Conservation (phyloP, 2,113 vertebrate genomes). For the Dolichotis patagonum region DNA sequence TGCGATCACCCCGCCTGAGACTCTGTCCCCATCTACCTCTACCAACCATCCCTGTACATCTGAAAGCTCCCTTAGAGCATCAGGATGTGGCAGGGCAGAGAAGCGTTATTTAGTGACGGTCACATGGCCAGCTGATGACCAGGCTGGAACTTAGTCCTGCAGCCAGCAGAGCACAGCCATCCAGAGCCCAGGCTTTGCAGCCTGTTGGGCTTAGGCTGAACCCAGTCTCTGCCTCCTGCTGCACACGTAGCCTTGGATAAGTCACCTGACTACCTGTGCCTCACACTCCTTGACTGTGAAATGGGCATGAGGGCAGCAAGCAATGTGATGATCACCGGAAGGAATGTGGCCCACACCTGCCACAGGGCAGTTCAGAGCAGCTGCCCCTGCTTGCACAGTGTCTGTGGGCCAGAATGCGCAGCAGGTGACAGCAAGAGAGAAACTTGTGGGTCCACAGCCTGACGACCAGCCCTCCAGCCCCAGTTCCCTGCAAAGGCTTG, state of each 20-base stretch:
- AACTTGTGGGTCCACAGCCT: too few species aligned
- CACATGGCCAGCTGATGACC: background rate
- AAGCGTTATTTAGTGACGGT: background rate
- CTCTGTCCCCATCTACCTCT: background rate
- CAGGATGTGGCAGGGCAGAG: background rate
- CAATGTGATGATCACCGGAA: fast-evolving
- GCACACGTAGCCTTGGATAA: background rate
- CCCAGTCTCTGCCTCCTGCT: background rate
- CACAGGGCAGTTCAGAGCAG: background rate
- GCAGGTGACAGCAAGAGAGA: background rate
- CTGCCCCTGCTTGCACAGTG: fast-evolving
- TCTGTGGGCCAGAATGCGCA: fast-evolving
- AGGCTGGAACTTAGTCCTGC: too few species aligned
- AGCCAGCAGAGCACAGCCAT: fast-evolving
- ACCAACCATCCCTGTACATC: background rate
- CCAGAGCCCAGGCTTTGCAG: background rate
- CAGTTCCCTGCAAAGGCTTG: background rate
- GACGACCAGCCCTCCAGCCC: background rate
- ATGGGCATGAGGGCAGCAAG: background rate
- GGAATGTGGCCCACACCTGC: fast-evolving
- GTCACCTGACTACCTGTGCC: background rate
- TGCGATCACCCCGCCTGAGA: background rate
- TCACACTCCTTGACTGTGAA: background rate
- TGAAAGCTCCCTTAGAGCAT: background rate
- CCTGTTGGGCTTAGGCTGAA: background rate